These are phyloP conservation scores for Rhynchonycteris naso DNA, from an alignment of 2,797 vertebrate genomes.

Conservation along the genomic window DNA sequence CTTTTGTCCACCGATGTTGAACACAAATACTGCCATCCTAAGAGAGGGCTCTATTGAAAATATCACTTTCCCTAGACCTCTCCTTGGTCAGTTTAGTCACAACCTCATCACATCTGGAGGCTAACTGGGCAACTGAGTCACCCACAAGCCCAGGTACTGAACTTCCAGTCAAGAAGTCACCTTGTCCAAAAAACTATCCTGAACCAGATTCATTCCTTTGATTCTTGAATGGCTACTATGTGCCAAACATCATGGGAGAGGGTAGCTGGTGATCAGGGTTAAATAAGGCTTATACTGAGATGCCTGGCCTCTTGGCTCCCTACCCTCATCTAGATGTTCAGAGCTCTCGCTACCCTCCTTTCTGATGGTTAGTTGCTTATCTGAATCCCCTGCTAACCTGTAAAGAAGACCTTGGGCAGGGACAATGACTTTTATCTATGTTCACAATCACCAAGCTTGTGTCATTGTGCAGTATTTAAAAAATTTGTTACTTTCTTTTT, in stretches of 20 bases:
- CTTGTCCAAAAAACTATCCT: background rate
- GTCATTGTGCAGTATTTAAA: background rate
- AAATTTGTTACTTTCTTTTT: background rate
- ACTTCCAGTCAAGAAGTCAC: background rate
- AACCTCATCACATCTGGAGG: background rate
- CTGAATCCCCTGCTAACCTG: constrained; percentile 3
- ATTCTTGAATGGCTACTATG: background rate
- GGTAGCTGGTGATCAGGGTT: background rate
- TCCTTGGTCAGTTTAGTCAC: background rate
- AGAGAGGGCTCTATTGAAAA: background rate
- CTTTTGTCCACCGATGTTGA: background rate
- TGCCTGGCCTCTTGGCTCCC: background rate
- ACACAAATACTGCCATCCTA: background rate
- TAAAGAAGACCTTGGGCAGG: background rate
- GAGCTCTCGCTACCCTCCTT: background rate
- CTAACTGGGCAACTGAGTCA: background rate
- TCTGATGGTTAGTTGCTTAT: background rate
- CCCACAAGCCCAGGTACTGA: background rate
- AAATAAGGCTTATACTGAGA: background rate
- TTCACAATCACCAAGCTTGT: background rate
- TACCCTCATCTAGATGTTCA: background rate
- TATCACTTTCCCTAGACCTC: background rate
- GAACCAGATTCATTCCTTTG: background rate
- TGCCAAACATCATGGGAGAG: background rate
- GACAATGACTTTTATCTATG: background rate